A percentile compares a stretch with the other conserved stretches of the same genome.
Conservation (phyloP, 2,797 vertebrate species). For the Enteromius mattozi region DNA sequence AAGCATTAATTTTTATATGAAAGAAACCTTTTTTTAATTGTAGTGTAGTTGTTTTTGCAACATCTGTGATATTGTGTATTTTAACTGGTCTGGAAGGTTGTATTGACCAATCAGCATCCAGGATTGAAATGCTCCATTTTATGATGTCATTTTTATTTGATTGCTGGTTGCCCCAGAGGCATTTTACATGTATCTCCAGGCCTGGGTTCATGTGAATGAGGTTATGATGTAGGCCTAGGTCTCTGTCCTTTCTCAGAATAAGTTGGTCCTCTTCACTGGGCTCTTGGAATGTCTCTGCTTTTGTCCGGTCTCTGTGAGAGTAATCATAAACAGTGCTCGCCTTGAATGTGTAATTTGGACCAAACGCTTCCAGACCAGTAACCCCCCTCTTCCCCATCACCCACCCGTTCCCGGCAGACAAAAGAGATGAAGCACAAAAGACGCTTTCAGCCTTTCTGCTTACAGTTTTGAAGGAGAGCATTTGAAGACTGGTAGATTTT, state of each 20-base stretch:
- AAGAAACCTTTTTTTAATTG: background rate
- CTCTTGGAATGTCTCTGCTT: conserved; percentile 62
- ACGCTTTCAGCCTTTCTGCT: conserved; percentile 53
- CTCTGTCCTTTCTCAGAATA: conserved; percentile 33
- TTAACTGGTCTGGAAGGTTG: background rate
- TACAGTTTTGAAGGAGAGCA: conserved; percentile 43
- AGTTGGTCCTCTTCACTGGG: conserved; percentile 50
- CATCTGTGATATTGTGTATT: background rate
- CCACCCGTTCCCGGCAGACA: conserved; percentile 43
- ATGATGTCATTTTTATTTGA: background rate
- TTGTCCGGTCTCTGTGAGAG: conserved; percentile 57
- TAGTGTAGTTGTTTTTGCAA: background rate
- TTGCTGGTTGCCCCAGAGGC: background rate
- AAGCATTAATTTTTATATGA: background rate
- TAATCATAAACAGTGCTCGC: conserved; percentile 66
- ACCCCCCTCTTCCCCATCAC: conserved; percentile 11
- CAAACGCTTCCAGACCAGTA: conserved; percentile 55
- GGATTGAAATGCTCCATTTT: background rate
- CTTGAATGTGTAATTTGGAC: conserved; percentile 65
- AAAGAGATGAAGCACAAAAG: conserved; percentile 56
- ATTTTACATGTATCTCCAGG: too few relatives aligned
- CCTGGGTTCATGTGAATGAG: conserved; percentile 48
- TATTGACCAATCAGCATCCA: background rate
- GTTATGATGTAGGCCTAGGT: conserved; percentile 37
- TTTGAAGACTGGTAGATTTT: conserved; percentile 48